Evolutionary conservation across 2,113 vertebrate species (phyloP), one percentile per base, ranked within the genome.

Genomic region (Serilophus lunatus): DNA sequence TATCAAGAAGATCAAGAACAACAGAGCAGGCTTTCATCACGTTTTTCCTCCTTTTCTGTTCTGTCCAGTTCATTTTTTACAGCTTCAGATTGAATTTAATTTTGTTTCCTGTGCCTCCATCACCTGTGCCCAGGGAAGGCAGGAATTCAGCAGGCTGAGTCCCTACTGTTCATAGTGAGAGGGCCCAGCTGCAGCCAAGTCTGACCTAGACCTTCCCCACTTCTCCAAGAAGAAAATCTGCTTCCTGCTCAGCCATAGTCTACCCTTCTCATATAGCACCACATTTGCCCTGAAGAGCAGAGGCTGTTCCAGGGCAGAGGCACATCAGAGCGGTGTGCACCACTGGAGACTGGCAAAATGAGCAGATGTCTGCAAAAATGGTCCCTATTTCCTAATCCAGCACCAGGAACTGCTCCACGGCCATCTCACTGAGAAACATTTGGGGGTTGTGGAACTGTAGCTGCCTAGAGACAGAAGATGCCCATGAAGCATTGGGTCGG

Each of bases 201-300:
- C 35, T 42, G 28, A 45, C 14, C 38, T 47, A n/a, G n/a, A 26
- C 8, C 12, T 28, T 83, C 18, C 60, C 29, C 33, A 12, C 29
- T 63, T 40, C 36, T 64, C 25, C 47, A 47, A 47, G 63, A 85
- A 68, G 26, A 38, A 26, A 12, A 13, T 4, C 16, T 59, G n/a
- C 6, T 49, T 57, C 25, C 40, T 68, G 28, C 31, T 63, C 35
- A 70, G 11, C 38, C 47, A 33, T 71, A 28, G 14, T 64, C 54
- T 68, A 23, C 10, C 23, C 13, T 63, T 82, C 63, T 47, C 16
- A 2, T 7, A 11, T 1, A 18, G 42, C 38, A 72, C 33, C 66
- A 45, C 50, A 70, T 8, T 29, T 22, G 2, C 1, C 6, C 1
- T 1, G 1, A 53, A 49, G 5, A 71, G 57, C 71, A 47, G 40